These are phyloP conservation scores for Tiaroga cobitis DNA, from an alignment of 2,797 vertebrate species.

Conservation along the genomic window DNA sequence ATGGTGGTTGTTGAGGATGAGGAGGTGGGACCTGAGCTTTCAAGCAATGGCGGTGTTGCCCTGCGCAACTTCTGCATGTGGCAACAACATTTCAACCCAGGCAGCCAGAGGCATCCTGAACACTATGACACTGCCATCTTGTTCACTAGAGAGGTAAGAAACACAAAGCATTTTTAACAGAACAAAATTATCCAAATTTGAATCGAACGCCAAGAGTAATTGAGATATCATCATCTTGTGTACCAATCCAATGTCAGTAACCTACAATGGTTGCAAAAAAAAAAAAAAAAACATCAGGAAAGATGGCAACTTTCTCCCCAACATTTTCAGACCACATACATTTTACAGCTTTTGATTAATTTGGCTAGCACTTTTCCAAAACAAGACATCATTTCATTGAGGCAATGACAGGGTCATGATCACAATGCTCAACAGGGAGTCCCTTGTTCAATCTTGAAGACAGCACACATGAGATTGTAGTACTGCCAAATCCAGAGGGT, in stretches of 20 bases:
- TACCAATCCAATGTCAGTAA: not conserved
- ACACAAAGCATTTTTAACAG: not conserved
- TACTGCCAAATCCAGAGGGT: slow-evolving; percentile 36
- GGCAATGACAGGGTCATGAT: slow-evolving; percentile 35
- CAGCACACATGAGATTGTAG: slow-evolving; percentile 11
- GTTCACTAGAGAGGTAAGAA: slow-evolving; percentile 90
- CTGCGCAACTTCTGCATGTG: slow-evolving; percentile 94
- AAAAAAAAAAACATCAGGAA: slow-evolving; percentile 19
- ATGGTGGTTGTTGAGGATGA: slow-evolving; percentile 89
- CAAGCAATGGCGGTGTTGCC: slow-evolving; percentile 87
- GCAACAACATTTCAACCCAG: slow-evolving; percentile 90
- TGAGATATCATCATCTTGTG: not conserved
- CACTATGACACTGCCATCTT: slow-evolving; percentile 95
- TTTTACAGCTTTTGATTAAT: slow-evolving; percentile 44
- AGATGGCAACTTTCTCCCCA: slow-evolving; percentile 4
- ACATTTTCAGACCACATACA: slow-evolving; percentile 5
- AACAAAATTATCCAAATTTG: not conserved
- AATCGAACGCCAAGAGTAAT: not conserved
- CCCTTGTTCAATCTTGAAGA: slow-evolving; percentile 14
- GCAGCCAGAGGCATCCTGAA: slow-evolving; percentile 88
- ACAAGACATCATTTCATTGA: slow-evolving; percentile 35
- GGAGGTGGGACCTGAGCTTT: slow-evolving; percentile 82
- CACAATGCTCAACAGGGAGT: slow-evolving; percentile 32
- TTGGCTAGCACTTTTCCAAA: slow-evolving; percentile 26
- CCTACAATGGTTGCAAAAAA: not conserved